phyloP scores from a whole-genome alignment of 2,797 vertebrate genomes.

The Gila robusta region DNA sequence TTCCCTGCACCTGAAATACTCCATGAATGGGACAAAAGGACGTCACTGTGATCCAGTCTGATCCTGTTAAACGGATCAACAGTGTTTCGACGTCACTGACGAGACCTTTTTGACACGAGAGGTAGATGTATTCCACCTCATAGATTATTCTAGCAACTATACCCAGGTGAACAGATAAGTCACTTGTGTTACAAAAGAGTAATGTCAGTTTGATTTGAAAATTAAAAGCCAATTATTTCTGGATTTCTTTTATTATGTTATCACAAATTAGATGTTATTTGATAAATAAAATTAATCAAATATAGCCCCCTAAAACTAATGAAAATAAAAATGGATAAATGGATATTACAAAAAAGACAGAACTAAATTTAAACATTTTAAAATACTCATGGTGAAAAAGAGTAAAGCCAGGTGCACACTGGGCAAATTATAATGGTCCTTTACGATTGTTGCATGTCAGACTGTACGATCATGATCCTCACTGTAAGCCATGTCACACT shows the following conservation, averaged over 20 bases:
- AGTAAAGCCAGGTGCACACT: neutral
- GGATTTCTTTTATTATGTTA: neutral
- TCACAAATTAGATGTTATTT: neutral
- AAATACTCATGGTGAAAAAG: neutral
- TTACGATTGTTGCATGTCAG: no score
- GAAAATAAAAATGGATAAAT: neutral
- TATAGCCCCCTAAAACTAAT: neutral
- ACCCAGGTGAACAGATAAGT: neutral
- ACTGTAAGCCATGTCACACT: no score
- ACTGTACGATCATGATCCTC: no score
- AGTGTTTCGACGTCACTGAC: slow-evolving; percentile 29
- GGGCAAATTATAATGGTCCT: no score
- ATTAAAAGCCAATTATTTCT: neutral
- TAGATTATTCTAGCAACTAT: neutral
- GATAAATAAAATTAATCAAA: neutral
- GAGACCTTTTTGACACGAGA: slow-evolving; percentile 1
- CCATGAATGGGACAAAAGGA: neutral
- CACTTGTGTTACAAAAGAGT: neutral
- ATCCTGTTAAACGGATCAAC: slow-evolving; percentile 49
- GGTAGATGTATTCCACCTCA: slow-evolving; percentile 1
- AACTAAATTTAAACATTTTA: no score
- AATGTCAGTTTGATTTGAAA: neutral
- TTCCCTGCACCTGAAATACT: slow-evolving; percentile 29
- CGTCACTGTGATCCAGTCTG: slow-evolving; percentile 31
- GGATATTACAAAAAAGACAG: neutral